Conservation (phyloP, 2,888 invertebrate genomes). For the Xestia rhomboidea region DNA sequence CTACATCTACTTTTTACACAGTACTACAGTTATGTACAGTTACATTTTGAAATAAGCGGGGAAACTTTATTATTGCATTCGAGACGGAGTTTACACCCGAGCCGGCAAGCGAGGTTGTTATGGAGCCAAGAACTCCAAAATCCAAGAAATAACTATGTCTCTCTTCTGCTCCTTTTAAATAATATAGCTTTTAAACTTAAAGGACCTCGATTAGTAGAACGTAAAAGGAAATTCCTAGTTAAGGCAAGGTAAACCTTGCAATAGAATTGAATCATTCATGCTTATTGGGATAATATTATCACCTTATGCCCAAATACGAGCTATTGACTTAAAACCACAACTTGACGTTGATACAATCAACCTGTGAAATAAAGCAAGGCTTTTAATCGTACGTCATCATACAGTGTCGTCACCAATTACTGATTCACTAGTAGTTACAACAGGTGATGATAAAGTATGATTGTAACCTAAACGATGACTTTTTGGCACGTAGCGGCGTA, state of each 20-base stretch:
- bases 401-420: background rate
- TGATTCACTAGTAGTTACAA: background rate
- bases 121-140: no score
- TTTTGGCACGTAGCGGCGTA: constrained; percentile 31
- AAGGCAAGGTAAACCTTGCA: constrained; percentile 47
- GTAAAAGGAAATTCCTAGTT: constrained; percentile 10
- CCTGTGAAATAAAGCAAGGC: background rate
- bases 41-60: no score
- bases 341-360: background rate
- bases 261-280: constrained; percentile 15
- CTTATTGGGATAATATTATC: constrained; percentile 15
- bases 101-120: no score
- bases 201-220: constrained; percentile 1
- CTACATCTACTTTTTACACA: background rate
- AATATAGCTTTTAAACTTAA: background rate
- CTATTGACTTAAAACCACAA: constrained; percentile 15
- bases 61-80: no score
- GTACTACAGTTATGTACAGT: no score
- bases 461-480: background rate
- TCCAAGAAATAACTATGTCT: background rate
- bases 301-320: constrained; percentile 4
- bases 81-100: no score
- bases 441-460: constrained; percentile 4
- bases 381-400: background rate
- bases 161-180: background rate